phyloP scores from a whole-genome alignment of 2,113 vertebrate species.

The Conger conger region DNA sequence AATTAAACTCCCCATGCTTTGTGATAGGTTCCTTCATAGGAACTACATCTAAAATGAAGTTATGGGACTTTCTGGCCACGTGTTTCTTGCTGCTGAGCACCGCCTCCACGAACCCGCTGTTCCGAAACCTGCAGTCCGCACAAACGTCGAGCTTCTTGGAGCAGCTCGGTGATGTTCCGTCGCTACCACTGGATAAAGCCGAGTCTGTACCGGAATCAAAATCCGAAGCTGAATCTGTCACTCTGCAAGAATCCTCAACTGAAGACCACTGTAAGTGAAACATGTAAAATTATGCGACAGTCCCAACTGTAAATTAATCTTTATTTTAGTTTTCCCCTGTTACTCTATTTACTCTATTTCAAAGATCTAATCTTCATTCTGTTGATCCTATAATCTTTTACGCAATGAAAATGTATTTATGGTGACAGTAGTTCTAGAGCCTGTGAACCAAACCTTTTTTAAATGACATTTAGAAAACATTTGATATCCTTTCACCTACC shows the following conservation, averaged over 20 bases:
- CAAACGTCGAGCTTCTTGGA: constrained; percentile 63
- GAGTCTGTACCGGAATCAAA: neutral
- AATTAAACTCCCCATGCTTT: neutral
- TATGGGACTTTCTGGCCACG: constrained; percentile 98
- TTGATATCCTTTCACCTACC: neutral
- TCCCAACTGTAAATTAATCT: neutral
- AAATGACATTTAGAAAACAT: neutral
- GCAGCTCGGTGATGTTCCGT: constrained; percentile 71
- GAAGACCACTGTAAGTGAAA: neutral
- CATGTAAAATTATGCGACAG: neutral
- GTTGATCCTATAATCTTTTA: neutral
- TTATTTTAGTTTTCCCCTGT: neutral
- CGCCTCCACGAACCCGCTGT: constrained; percentile 85
- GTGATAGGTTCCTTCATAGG: constrained; percentile 84
- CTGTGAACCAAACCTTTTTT: neutral
- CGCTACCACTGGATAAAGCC: constrained; percentile 64
- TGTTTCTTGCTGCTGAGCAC: constrained; percentile 97
- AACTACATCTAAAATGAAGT: constrained; percentile 99
- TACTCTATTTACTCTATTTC: neutral
- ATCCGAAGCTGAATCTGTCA: neutral
- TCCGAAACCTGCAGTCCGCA: constrained; percentile 76
- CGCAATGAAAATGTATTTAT: neutral
- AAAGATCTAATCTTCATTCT: neutral
- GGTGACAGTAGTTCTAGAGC: neutral
- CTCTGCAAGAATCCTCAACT: neutral